Conservation (phyloP, 2,113 vertebrate genomes). For the Oceanites oceanicus region DNA sequence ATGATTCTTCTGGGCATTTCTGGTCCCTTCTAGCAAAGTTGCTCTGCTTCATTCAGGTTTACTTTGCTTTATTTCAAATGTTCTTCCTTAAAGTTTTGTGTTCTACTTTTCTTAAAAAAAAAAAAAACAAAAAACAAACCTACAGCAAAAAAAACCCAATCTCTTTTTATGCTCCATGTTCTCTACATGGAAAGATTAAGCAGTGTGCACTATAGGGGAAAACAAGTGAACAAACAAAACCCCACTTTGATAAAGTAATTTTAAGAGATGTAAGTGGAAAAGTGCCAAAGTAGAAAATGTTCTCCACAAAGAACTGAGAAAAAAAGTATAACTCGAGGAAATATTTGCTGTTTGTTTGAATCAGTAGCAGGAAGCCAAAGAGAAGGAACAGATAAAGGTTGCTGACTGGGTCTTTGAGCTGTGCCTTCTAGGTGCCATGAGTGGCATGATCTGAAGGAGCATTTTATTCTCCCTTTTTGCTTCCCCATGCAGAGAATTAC, state of each 20-base stretch:
- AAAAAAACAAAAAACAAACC: neutral
- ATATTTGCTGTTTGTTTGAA: neutral
- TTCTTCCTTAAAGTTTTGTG: neutral
- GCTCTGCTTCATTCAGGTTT: neutral
- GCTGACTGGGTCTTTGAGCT: rapidly evolving
- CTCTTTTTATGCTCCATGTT: neutral
- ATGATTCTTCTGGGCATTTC: neutral
- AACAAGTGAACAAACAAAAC: neutral
- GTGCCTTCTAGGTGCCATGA: rapidly evolving
- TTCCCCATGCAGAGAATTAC: neutral
- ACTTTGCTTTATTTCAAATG: neutral
- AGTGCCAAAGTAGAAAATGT: neutral
- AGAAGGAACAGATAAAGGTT: neutral
- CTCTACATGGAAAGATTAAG: neutral
- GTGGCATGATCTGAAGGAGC: neutral
- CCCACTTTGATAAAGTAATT: neutral
- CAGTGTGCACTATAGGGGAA: neutral
- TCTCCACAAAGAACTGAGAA: neutral
- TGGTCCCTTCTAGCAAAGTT: neutral
- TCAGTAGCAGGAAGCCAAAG: neutral
- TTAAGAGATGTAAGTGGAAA: neutral
- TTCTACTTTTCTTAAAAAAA: neutral
- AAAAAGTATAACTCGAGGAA: neutral
- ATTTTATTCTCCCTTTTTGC: neutral
- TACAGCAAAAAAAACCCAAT: neutral